Evolutionary conservation across 1,140 invertebrate species (phyloP), one percentile per base, ranked within the genome.

Genomic region (Cecropterus lyciades): DNA sequence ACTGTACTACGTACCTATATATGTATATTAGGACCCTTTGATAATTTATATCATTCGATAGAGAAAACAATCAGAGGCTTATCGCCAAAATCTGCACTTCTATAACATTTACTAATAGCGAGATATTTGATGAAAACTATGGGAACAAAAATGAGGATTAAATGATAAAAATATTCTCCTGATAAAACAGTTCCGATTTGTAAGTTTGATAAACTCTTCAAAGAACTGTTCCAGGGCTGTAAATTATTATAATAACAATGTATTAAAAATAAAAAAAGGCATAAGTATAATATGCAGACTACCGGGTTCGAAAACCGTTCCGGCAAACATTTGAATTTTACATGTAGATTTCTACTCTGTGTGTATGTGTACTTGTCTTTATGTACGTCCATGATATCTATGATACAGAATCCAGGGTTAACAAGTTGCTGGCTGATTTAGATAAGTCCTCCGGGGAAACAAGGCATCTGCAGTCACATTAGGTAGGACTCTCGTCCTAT

Each of bases 181-280:
- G 53, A 57, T 57, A 57, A 57, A 14, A 42, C 40, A 43, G 40
- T 57, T 57, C 40, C n/a, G 53, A 57, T 57, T 57, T 57, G 45
- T 43, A 20, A 14, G 4, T 27, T 40, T 11, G 55, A 57, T 57
- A 57, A 57, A 55, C 37, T 55, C 15, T 55, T 30, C 30, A 51
- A 3, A 42, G 14, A 56, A 16, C 17, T 16, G 43, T 56, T 56
- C 20, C n/a, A 56, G 40, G 53, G 53, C 16, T 43, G 53, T 8
- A 40, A 11, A 40, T 40, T 0, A 40, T 33, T n/a, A n/a, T 33
- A 33, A 33, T 33, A 8, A 33, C 52, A 17, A 20, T 40, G 30
- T 5, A 24, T 24, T n/a, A n/a, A n/a, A n/a, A n/a, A n/a, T n/a
- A n/a, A n/a, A n/a, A n/a, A n/a, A n/a, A n/a, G n/a, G n/a, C n/a